These are phyloP conservation scores for Hemistola chrysoprasaria DNA, from an alignment of 2,888 invertebrate genomes.

Conservation along the genomic window DNA sequence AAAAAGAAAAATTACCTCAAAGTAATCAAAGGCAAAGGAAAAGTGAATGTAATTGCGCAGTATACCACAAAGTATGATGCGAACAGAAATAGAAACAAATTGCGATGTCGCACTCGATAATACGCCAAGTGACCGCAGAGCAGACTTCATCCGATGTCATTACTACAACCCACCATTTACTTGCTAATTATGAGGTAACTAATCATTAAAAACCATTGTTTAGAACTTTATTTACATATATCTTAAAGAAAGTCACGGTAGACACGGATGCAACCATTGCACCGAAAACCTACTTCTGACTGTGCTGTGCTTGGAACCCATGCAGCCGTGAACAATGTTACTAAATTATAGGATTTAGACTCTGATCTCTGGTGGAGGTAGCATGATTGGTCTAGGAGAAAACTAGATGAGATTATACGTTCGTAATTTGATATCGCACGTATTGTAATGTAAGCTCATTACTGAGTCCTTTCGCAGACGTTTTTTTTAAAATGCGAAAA, in stretches of 20 bases:
- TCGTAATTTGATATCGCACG: constrained; percentile 62
- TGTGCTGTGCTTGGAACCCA: constrained; percentile 48
- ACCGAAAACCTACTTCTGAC: constrained; percentile 74
- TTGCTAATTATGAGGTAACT: constrained; percentile 21
- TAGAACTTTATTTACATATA: constrained; percentile 27
- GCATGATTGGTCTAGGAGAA: constrained; percentile 76
- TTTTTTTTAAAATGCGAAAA: constrained; percentile 43
- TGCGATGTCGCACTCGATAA: constrained; percentile 63
- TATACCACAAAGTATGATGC: constrained; percentile 56
- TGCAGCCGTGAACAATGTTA: constrained; percentile 63
- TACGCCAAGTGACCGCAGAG: constrained; percentile 50
- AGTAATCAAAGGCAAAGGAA: constrained; percentile 51
- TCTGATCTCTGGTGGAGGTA: constrained; percentile 65
- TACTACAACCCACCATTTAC: constrained; percentile 31
- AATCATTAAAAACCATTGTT: constrained; percentile 15
- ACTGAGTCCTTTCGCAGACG: constrained; percentile 58
- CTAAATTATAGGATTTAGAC: constrained; percentile 74
- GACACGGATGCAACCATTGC: constrained; percentile 56
- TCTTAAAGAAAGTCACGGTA: constrained; percentile 50
- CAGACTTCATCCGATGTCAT: constrained; percentile 32
- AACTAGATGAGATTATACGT: constrained; percentile 63
- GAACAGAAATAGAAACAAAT: constrained; percentile 66
- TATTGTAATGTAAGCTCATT: constrained; percentile 60
- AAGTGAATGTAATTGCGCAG: constrained; percentile 59
- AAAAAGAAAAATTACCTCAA: constrained; percentile 42